Evolutionary conservation across 2,888 invertebrate species (phyloP), one percentile per base, ranked within the genome.

Genomic region (Aporophyla nigra): DNA sequence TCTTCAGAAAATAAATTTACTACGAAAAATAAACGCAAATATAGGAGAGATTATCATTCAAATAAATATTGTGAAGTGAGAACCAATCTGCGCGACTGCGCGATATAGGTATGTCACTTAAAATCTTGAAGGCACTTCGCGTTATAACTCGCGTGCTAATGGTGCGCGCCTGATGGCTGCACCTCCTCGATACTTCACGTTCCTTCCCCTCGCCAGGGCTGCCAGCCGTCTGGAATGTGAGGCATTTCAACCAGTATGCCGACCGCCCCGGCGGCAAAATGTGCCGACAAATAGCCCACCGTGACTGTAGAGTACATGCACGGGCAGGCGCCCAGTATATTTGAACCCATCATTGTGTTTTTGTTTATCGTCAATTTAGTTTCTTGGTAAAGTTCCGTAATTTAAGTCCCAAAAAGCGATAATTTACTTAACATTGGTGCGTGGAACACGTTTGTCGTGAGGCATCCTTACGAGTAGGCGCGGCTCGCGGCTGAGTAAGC

Each of bases 101-200:
- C 33, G 33, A 33, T 33, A 2, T 33, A n/a, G 24, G 0, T n/a
- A 16, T 33, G 12, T 49, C 49, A 43, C n/a, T 5, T 24, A 51
- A 65, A 56, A 70, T 68, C n/a, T 65, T 21, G 21, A 43, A 51
- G 49, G 21, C 53, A 65, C 58, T 82, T 71, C 27, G 61, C 33
- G 59, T 58, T 59, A 75, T 66, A 46, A 53, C 72, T 69, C 53
- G 62, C 40, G 66, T 43, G 62, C 71, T 83, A 71, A 83, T 77
- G 67, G 49, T 43, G 53, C 53, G 33, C 7, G 16, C 19, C 51
- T 46, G 14, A 5, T 27, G 33, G 21, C 70, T 78, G 21, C 54
- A 12, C 24, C 40, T 33, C 40, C 79, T 56, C 33, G 19, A 43
- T 33, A 56, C 63, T 54, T 53, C 63, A 51, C 19, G 54, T 58